Evolutionary conservation across 1,140 invertebrate species (phyloP).

Genomic region (Aphelinus certus): DNA sequence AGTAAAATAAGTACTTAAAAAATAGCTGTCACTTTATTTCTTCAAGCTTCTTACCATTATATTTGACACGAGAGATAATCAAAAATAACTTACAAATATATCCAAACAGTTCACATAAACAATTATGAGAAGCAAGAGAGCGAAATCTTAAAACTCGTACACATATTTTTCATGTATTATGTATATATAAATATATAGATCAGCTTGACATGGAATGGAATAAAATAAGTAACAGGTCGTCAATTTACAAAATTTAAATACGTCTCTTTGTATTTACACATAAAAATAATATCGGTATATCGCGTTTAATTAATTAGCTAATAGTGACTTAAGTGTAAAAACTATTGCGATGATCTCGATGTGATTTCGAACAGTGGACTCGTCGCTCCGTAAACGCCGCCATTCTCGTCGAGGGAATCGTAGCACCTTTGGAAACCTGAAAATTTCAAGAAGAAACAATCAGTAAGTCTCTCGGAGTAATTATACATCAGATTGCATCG

Average conservation of each 20-base stretch:
- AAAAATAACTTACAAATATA: slow-evolving; percentile 29
- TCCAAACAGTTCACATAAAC: slow-evolving; percentile 27
- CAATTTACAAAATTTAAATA: slow-evolving; percentile 42
- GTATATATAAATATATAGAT: slow-evolving; percentile 6
- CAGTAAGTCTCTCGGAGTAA: too few species aligned
- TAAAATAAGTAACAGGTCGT: slow-evolving; percentile 35
- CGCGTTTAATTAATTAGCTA: slow-evolving; percentile 32
- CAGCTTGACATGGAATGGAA: slow-evolving; percentile 37
- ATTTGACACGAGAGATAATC: slow-evolving; percentile 24
- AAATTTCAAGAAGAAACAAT: slow-evolving; percentile 9
- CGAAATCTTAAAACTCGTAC: slow-evolving; percentile 2
- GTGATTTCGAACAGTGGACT: slow-evolving; percentile 59
- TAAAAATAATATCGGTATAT: slow-evolving; percentile 32
- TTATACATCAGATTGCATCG: background rate
- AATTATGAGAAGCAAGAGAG: slow-evolving; percentile 21
- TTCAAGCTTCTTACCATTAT: slow-evolving; percentile 21
- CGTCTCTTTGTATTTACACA: slow-evolving; percentile 34
- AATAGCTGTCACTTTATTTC: slow-evolving; percentile 37
- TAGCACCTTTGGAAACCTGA: slow-evolving; percentile 59
- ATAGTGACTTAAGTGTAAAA: slow-evolving; percentile 54
- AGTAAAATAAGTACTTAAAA: slow-evolving; percentile 23
- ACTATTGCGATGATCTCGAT: slow-evolving; percentile 59
- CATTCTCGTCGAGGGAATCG: slow-evolving; percentile 61
- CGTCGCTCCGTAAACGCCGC: slow-evolving; percentile 62
- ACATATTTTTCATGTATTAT: background rate